phyloP scores from a whole-genome alignment of 2,113 vertebrate genomes.

The Glaucomys volans region DNA sequence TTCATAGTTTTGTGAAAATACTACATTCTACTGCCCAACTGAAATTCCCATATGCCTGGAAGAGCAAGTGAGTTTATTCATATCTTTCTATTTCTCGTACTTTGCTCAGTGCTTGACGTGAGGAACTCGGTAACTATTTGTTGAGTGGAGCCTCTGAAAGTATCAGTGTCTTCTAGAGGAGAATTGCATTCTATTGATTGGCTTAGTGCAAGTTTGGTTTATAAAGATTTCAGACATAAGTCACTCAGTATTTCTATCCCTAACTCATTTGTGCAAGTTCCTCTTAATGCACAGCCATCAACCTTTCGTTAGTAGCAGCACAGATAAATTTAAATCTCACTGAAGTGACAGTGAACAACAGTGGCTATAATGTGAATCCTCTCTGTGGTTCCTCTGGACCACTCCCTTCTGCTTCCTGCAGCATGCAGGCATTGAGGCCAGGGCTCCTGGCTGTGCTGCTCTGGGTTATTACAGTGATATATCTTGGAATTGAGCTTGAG shows the following conservation, averaged over 20 bases:
- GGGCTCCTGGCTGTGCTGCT: neutral
- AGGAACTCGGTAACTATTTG: neutral
- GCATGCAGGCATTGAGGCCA: neutral
- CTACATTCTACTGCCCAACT: neutral
- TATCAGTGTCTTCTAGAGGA: neutral
- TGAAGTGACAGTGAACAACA: neutral
- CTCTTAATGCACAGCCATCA: neutral
- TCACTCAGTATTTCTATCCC: neutral
- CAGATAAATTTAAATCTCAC: neutral
- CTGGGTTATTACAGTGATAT: constrained; percentile 28
- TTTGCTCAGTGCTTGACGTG: neutral
- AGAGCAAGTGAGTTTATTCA: neutral
- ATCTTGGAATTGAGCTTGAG: constrained; percentile 71
- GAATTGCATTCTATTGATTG: neutral
- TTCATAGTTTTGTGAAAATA: neutral
- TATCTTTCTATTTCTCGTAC: neutral
- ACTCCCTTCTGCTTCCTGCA: neutral
- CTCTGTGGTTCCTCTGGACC: neutral
- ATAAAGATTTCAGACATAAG: neutral
- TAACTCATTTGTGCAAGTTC: neutral
- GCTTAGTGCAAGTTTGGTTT: neutral
- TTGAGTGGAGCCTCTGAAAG: neutral
- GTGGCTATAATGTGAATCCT: rapidly evolving
- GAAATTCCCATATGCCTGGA: neutral
- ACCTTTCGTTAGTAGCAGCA: neutral